phyloP scores from a whole-genome alignment of 2,888 invertebrate species.

The Tuta absoluta region DNA sequence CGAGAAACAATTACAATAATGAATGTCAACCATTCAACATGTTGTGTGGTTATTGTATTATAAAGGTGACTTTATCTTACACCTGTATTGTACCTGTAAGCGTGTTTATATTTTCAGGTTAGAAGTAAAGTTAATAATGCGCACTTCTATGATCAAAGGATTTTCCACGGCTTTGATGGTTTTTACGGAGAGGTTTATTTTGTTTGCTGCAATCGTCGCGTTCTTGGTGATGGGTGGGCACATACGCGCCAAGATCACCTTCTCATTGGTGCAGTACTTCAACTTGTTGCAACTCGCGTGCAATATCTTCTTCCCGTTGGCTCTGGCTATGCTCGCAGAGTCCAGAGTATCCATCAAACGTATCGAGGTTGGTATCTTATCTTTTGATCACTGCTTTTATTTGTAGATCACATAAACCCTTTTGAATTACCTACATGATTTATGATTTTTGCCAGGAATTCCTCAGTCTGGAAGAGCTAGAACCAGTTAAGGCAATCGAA shows the following conservation, averaged over 20 bases:
- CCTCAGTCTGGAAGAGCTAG: conserved; percentile 66
- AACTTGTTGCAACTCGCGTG: conserved; percentile 86
- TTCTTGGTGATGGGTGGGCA: conserved; percentile 85
- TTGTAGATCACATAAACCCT: not conserved
- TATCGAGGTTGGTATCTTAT: conserved; percentile 74
- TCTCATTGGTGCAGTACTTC: conserved; percentile 89
- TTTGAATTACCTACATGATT: not conserved
- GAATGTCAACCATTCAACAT: not conserved
- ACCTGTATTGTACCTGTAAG: not conserved
- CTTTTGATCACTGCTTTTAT: too few species aligned
- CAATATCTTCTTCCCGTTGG: conserved; percentile 84
- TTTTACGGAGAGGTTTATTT: conserved; percentile 91
- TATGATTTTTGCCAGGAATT: conserved; percentile 59
- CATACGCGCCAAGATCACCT: conserved; percentile 84
- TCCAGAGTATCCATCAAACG: conserved; percentile 83
- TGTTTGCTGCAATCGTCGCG: conserved; percentile 89
- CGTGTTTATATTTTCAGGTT: conserved; percentile 66
- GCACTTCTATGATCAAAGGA: conserved; percentile 85
- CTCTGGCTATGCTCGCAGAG: conserved; percentile 82
- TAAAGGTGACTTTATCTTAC: not conserved
- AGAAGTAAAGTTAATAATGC: conserved; percentile 85
- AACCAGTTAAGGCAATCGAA: conserved; percentile 48
- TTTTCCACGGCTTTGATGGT: conserved; percentile 85
- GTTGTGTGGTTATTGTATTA: not conserved
- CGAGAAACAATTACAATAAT: not conserved